Evolutionary conservation across 2,113 vertebrate genomes (phyloP).

Genomic region (Opisthocomus hoazin): DNA sequence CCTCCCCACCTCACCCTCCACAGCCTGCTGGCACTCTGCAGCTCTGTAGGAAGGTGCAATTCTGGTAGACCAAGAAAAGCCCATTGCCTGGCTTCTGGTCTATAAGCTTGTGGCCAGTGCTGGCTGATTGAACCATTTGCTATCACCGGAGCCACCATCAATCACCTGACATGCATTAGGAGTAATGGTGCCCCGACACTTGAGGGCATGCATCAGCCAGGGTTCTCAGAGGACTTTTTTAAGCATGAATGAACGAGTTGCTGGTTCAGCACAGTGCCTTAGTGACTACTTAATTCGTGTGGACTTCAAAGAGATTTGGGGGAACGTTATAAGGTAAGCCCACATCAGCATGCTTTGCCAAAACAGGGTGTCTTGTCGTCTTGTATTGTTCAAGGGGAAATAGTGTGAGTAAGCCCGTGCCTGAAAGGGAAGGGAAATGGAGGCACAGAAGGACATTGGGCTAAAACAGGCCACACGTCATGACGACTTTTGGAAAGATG

Average conservation of each 20-base stretch:
- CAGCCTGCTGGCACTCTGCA: neutral
- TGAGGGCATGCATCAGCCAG: neutral
- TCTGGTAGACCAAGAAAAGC: neutral
- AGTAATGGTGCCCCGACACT: neutral
- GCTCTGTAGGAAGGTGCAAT: neutral
- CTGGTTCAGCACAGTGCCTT: neutral
- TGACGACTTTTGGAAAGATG: neutral
- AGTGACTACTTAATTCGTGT: neutral
- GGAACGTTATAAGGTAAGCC: neutral
- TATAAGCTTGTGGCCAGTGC: fast-evolving
- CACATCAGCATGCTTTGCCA: neutral
- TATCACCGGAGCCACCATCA: neutral
- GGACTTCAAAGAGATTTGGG: neutral
- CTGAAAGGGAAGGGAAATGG: neutral
- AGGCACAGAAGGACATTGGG: neutral
- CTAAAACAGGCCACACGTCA: neutral
- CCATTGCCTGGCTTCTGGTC: neutral
- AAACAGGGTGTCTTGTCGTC: neutral
- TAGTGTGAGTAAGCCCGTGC: neutral
- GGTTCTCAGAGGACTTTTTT: neutral
- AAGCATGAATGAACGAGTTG: neutral
- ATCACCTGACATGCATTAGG: neutral
- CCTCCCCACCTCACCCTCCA: neutral
- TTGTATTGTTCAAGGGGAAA: neutral
- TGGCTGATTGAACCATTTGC: neutral